These are phyloP conservation scores for Atethmia centrago DNA, from an alignment of 2,888 invertebrate genomes.

Conservation along the genomic window DNA sequence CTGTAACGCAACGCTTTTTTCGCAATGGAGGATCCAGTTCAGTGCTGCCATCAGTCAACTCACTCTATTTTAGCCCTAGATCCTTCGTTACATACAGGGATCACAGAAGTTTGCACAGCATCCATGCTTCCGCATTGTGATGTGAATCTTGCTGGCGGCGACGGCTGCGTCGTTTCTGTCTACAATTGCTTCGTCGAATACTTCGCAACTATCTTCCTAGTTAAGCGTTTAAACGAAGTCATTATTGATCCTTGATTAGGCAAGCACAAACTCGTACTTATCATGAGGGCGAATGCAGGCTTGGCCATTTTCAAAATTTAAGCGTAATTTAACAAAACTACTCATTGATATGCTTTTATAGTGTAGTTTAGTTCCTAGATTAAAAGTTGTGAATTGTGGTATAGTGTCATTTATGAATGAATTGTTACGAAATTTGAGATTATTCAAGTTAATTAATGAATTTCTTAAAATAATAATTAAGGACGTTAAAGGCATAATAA, in stretches of 20 bases:
- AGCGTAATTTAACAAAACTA: too few species aligned
- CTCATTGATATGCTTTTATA: too few species aligned
- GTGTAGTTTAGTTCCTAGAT: too few species aligned
- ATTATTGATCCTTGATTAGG: neutral
- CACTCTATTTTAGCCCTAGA: neutral
- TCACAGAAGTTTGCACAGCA: neutral
- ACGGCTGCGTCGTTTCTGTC: constrained; percentile 1
- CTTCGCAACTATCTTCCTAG: neutral
- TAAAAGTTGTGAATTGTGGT: too few species aligned
- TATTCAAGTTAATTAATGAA: too few species aligned
- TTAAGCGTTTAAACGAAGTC: neutral
- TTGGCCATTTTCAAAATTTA: too few species aligned
- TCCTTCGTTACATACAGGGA: neutral
- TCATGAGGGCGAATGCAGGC: neutral
- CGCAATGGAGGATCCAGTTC: neutral
- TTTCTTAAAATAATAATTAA: too few species aligned
- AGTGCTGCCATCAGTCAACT: constrained; percentile 1
- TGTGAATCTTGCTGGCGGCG: constrained; percentile 6
- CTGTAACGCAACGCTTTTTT: constrained; percentile 13
- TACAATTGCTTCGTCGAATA: constrained; percentile 19
- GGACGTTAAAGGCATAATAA: too few species aligned
- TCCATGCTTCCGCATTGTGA: constrained; percentile 13
- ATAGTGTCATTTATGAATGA: too few species aligned
- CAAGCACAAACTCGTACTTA: neutral
- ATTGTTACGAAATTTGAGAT: too few species aligned